Evolutionary conservation across 2,888 invertebrate species (phyloP).

Genomic region (Altica lythri): DNA sequence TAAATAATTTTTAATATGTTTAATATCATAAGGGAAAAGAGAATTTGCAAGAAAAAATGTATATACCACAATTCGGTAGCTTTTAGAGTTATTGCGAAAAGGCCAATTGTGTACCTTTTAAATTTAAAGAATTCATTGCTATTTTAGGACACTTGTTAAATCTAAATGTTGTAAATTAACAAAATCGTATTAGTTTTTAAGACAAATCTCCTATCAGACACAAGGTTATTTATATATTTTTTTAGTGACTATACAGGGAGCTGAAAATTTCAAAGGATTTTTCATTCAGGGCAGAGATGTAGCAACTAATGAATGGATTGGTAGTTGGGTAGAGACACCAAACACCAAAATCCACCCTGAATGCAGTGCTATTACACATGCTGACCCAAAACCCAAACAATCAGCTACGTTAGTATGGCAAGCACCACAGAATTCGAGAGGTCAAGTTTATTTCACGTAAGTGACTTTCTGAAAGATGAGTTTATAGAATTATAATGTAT

Average conservation of each 20-base stretch:
- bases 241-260: constrained; percentile 50
- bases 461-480: constrained; percentile 50
- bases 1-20: no score
- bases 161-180: background rate
- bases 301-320: constrained; percentile 74
- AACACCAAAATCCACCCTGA: constrained; percentile 79
- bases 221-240: constrained; percentile 9
- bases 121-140: no score
- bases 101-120: no score
- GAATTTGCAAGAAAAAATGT: no score
- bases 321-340: constrained; percentile 72
- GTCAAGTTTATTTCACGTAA: constrained; percentile 83
- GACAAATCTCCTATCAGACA: no score
- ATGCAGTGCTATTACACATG: constrained; percentile 80
- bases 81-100: no score
- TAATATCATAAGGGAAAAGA: no score
- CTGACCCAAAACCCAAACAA: constrained; percentile 74
- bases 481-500: background rate
- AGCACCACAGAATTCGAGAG: constrained; percentile 68
- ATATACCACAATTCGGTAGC: no score
- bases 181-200: background rate
- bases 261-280: constrained; percentile 76
- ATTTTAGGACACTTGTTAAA: no score
- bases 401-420: constrained; percentile 76
- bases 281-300: constrained; percentile 80